These are phyloP conservation scores for Chiloscyllium plagiosum DNA, from an alignment of 2,113 vertebrate species.

Conservation along the genomic window DNA sequence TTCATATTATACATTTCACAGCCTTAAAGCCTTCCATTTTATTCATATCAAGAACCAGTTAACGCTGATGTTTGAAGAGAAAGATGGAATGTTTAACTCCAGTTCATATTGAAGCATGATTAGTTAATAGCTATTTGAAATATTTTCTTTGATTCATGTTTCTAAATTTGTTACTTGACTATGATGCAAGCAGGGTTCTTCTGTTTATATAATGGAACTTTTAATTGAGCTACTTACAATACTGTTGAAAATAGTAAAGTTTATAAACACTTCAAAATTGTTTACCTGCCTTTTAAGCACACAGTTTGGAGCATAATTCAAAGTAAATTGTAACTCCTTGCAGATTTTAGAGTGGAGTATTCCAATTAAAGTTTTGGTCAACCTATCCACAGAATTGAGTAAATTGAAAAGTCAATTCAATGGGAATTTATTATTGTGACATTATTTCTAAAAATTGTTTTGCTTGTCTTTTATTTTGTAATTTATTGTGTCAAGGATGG, in stretches of 20 bases:
- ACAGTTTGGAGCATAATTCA: neutral
- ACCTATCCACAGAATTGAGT: neutral
- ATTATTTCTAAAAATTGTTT: neutral
- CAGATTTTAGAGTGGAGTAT: neutral
- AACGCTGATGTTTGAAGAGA: neutral
- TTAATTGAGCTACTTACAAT: neutral
- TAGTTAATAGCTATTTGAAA: neutral
- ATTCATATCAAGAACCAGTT: neutral
- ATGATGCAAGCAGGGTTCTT: neutral
- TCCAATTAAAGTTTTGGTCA: neutral
- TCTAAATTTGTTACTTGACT: neutral
- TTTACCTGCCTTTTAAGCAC: neutral
- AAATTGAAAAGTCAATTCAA: neutral
- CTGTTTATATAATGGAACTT: neutral
- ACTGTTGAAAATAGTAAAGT: neutral
- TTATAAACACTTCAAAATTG: neutral
- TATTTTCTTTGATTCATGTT: neutral
- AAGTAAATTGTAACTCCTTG: neutral
- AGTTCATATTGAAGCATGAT: neutral
- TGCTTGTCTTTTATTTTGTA: neutral
- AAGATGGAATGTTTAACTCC: neutral
- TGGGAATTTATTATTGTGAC: neutral
- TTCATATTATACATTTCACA: neutral
- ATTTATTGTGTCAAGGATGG: neutral
- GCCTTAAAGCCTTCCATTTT: neutral